Percentiles rank a stretch among this genome's conserved stretches.
These are phyloP conservation scores for Mellivora capensis DNA, from an alignment of 2,113 vertebrate species.

Conservation along the genomic window DNA sequence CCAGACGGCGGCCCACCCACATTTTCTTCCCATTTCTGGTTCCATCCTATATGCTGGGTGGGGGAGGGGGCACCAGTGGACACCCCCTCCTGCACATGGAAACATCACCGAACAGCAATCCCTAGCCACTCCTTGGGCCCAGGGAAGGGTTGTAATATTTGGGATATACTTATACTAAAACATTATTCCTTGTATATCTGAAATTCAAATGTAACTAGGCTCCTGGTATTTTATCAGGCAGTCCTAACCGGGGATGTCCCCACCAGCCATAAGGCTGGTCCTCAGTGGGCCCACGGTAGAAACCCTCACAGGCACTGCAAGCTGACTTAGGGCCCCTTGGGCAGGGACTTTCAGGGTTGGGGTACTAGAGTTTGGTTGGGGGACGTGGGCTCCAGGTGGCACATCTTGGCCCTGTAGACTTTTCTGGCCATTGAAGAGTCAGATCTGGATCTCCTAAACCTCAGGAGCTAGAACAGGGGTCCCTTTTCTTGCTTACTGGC, in stretches of 20 bases:
- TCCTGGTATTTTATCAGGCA: not conserved
- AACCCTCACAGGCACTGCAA: not conserved
- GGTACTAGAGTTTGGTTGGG: no score
- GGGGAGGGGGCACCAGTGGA: not conserved
- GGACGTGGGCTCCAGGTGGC: not conserved
- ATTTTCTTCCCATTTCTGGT: not conserved
- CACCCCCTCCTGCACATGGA: accelerated
- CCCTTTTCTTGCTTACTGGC: not conserved
- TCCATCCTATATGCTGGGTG: not conserved
- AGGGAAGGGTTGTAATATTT: not conserved
- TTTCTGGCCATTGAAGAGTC: no score
- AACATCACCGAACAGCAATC: not conserved
- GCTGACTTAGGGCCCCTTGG: not conserved
- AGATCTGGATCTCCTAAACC: not conserved
- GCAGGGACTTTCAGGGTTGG: not conserved
- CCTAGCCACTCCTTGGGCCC: not conserved
- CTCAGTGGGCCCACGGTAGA: not conserved
- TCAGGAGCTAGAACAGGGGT: not conserved
- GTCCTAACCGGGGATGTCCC: not conserved
- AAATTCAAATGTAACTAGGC: not conserved
- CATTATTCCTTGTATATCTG: not conserved
- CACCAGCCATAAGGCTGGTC: accelerated
- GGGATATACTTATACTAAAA: not conserved
- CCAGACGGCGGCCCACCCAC: not conserved
- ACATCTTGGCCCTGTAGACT: not conserved